Evolutionary conservation across 2,888 invertebrate genomes (phyloP).

Genomic region (Resseliella maxima): DNA sequence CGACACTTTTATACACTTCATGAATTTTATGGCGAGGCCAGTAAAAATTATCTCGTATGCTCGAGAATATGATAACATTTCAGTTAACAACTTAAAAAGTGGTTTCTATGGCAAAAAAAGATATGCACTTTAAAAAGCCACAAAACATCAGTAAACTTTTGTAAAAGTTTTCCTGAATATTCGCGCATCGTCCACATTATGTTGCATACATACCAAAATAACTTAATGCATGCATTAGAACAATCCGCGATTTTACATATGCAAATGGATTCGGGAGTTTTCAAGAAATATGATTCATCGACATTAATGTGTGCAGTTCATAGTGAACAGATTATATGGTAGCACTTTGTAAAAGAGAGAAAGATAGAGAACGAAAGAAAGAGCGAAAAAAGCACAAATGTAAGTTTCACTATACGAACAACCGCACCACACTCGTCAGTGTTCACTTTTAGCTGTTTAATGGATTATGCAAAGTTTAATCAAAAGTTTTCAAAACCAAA

Average conservation of each 20-base stretch:
- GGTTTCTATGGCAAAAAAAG: neutral
- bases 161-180: too few species aligned
- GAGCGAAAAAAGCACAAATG: too few species aligned
- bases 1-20: neutral
- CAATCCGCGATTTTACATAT: neutral
- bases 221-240: neutral
- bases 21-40: neutral
- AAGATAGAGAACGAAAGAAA: too few species aligned
- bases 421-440: neutral
- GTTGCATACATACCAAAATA: neutral
- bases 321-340: neutral
- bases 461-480: constrained; percentile 19
- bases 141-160: neutral
- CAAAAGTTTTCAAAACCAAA: neutral
- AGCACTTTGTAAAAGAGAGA: too few species aligned
- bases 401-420: too few species aligned
- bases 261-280: too few species aligned
- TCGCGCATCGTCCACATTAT: too few species aligned
- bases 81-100: neutral
- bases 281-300: neutral
- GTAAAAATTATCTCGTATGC: too few species aligned
- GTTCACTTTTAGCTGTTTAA: neutral
- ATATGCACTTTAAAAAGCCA: neutral
- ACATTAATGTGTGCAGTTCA: neutral
- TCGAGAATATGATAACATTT: too few species aligned